Base-by-base conservation (phyloP, 2,797 vertebrate species). In the Vireo griseus region DNA sequence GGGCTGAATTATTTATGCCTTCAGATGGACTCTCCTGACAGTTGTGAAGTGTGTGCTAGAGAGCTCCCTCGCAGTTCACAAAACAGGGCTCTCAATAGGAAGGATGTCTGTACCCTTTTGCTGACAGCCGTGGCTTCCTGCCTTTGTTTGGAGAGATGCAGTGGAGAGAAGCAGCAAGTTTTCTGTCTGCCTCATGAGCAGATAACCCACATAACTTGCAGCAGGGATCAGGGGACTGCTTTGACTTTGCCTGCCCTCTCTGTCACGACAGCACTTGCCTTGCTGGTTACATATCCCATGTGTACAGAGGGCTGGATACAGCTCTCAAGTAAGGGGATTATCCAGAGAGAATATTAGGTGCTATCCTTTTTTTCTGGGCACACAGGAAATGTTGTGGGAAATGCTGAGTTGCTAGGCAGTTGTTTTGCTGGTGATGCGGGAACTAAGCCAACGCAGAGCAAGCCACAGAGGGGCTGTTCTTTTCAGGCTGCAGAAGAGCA, bases 91-190 rank as follows among this genome's bases (percentile, higher is more conserved):
- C 91, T 94, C 72, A 21, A 13, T 35, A 73, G 86, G 78, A 95
- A 96, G 92, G 90, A 87, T 85, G 33, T 87, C 77, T 65, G 93
- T 71, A 87, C 91, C 59, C 86, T 78, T 74, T 52, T 77, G 82
- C 88, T 96, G 79, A 92, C 84, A 72, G 88, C 83, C 78, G n/a
- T 51, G 88, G 93, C 93, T 93, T 96, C 97, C 97, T 98, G 97
- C 95, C 96, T 97, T 94, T 94, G 96, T 97, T 91, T 95, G 96
- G 97, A 98, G 97, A 98, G 97, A 90, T 76, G 86, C 39, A 96
- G 97, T 94, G 96, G 62, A 96, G 97, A 95, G 89, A 75, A 66
- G 92, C 93, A 59, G 95, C 73, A 29, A 78, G 79, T 51, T 62
- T 57, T 67, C 74, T 40, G 81, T 50, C 85, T 68, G 62, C 47